Evolutionary conservation across 2,113 vertebrate species (phyloP).

Genomic region (Oxygymnocypris stewartii): DNA sequence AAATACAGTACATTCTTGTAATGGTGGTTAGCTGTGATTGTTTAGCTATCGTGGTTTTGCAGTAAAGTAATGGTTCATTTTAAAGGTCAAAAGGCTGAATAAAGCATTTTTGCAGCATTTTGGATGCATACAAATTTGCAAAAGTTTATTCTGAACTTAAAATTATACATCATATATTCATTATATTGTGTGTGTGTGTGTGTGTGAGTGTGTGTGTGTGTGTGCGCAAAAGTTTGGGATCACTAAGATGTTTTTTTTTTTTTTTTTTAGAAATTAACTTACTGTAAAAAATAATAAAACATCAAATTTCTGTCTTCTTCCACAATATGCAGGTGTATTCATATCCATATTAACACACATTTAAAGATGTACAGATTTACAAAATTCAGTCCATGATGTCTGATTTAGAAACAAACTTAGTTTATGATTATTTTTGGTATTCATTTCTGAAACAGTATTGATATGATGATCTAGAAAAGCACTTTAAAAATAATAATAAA

Average conservation of each 20-base stretch:
- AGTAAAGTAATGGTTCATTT: background rate
- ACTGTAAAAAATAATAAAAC: background rate
- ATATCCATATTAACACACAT: background rate
- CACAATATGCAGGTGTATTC: background rate
- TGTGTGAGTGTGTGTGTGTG: no score
- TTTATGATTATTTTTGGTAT: background rate
- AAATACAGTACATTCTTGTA: background rate
- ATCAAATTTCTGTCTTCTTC: background rate
- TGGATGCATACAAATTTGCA: no score
- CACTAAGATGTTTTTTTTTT: no score
- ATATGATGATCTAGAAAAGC: background rate
- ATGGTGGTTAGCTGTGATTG: background rate
- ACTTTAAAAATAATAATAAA: no score
- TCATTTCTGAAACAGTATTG: background rate
- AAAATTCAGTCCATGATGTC: background rate
- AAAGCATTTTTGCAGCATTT: no score
- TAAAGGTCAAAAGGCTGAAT: background rate
- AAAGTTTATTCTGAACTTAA: no score
- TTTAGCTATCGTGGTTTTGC: background rate
- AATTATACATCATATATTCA: background rate
- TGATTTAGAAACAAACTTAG: background rate
- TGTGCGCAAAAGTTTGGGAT: no score
- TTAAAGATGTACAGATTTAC: background rate
- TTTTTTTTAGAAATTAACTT: no score
- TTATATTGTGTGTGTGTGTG: no score